Evolutionary conservation across 2,888 invertebrate genomes (phyloP), one percentile per base, ranked within the genome.

Genomic region (Anodontia alba): DNA sequence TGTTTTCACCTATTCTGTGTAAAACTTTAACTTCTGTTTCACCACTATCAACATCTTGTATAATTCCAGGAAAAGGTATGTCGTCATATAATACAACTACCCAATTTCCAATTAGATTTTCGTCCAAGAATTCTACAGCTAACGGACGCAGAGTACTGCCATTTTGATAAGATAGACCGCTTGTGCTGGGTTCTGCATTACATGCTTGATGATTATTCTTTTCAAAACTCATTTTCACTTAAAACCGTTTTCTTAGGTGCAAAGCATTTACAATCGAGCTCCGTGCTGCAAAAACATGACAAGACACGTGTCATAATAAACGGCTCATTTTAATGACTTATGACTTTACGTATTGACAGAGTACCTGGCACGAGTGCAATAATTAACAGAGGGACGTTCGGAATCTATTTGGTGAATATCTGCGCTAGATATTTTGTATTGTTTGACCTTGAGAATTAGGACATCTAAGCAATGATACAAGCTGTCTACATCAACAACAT

Each of bases 11-110:
- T 5, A 49, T 20, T 3, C 49, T 10, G n/a, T 49, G 49, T 20
- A 49, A 20, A 15, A 49, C 49, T 62, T n/a, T 73, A 43, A 72
- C 74, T 3, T 78, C 54, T 33, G 76, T 70, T 33, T 82, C 82
- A 38, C 66, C 77, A 10, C 69, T 62, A 67, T 82, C 82, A 7
- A 71, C 43, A 17, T 70, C 78, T 23, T 68, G 23, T n/a, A 81
- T 72, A 42, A 76, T 62, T 1, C 77, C 81, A 3, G 84, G 81
- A 43, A 69, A 84, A 0, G 75, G 73, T n/a, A 62, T 26, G 31
- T 54, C 62, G 26, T 84, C 78, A 54, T 84, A 81, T 15, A 46
- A 26, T 3, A 79, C 78, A 38, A 84, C 78, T 42, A 73, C 78
- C 46, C 73, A 73, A 8, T 54, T 23, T 10, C 68, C 70, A 15